Evolutionary conservation across 2,888 invertebrate species (phyloP).

Genomic region (Deroplatys truncata): DNA sequence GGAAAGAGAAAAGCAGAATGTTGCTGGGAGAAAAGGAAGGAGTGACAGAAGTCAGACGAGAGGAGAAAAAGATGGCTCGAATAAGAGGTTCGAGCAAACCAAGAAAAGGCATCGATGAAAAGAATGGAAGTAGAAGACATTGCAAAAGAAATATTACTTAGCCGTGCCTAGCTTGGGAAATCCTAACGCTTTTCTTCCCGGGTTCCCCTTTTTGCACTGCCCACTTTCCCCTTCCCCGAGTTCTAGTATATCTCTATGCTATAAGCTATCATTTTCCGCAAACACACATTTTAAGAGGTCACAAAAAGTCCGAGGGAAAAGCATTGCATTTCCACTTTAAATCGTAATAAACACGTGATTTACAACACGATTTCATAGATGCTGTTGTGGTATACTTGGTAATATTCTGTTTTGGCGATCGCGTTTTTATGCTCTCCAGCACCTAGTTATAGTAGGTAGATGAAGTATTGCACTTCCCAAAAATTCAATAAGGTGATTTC

Average conservation of each 20-base stretch:
- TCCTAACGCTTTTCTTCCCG: background rate
- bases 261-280: background rate
- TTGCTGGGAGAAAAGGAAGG: conserved; percentile 26
- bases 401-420: too few relatives aligned
- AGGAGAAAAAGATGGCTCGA: background rate
- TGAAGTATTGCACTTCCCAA: too few relatives aligned
- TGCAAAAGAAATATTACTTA: conserved; percentile 24
- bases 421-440: too few relatives aligned
- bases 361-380: background rate
- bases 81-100: conserved; percentile 32
- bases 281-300: conserved; percentile 14
- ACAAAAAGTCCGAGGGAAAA: background rate
- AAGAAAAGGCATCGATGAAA: conserved; percentile 13
- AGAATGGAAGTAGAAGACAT: conserved; percentile 21
- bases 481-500: too few relatives aligned
- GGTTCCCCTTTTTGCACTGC: background rate
- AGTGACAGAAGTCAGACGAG: conserved; percentile 26
- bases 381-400: background rate
- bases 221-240: background rate
- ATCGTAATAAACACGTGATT: background rate
- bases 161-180: conserved; percentile 26
- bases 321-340: background rate
- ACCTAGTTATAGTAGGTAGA: too few relatives aligned
- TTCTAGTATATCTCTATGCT: background rate
- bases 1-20: conserved; percentile 28